phyloP scores from a whole-genome alignment of 2,888 invertebrate genomes.

The Hemithea aestivaria region DNA sequence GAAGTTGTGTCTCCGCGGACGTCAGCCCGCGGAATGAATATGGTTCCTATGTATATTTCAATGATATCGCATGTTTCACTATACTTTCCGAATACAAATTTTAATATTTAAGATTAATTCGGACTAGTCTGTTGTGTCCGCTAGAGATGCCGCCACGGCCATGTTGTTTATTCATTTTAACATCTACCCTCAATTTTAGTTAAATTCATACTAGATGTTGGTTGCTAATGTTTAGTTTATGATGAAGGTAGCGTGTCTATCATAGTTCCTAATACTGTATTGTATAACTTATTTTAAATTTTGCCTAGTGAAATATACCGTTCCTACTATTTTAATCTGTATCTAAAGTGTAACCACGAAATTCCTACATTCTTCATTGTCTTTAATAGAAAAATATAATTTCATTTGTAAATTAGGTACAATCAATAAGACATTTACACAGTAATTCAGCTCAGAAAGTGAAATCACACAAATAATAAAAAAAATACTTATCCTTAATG shows the following conservation, averaged over 20 bases:
- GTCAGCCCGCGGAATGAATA: slow-evolving; percentile 73
- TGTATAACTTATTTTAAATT: slow-evolving; percentile 76
- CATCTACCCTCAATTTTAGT: slow-evolving; percentile 56
- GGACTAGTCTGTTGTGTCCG: slow-evolving; percentile 77
- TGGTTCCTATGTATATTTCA: slow-evolving; percentile 81
- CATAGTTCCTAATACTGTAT: slow-evolving; percentile 79
- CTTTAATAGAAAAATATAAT: slow-evolving; percentile 39
- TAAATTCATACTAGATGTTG: slow-evolving; percentile 59
- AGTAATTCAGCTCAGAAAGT: no score
- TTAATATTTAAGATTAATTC: slow-evolving; percentile 79
- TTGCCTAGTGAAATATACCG: slow-evolving; percentile 78
- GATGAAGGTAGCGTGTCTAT: slow-evolving; percentile 75
- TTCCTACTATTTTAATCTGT: slow-evolving; percentile 76
- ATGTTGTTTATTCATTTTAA: slow-evolving; percentile 67
- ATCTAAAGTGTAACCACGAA: slow-evolving; percentile 56
- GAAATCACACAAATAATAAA: no score
- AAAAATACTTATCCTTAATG: no score
- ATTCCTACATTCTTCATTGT: slow-evolving; percentile 43
- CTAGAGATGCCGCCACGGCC: slow-evolving; percentile 73
- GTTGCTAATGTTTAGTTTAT: slow-evolving; percentile 68
- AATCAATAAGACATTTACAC: slow-evolving; percentile 24
- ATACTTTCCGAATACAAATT: slow-evolving; percentile 79
- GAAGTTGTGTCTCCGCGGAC: slow-evolving; percentile 75
- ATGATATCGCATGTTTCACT: slow-evolving; percentile 79
- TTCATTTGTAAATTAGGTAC: slow-evolving; percentile 39